phyloP scores from a whole-genome alignment of 1,140 invertebrate species.

The Diuraphis noxia region DNA sequence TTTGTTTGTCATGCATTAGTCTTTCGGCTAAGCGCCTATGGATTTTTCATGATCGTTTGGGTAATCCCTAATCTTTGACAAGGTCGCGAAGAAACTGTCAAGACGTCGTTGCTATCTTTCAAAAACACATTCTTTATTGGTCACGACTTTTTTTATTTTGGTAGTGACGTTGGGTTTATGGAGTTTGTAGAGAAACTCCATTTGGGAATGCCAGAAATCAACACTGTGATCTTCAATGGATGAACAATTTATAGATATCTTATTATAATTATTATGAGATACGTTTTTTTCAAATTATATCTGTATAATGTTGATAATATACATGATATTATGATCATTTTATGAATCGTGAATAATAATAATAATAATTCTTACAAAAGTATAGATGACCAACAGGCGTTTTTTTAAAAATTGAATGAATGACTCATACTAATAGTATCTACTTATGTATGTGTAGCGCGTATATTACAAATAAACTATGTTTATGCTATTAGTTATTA shows the following conservation, averaged over 20 bases:
- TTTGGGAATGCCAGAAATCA: conserved; percentile 19
- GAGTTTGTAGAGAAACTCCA: not conserved
- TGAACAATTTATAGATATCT: not conserved
- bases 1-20: not conserved
- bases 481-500: not conserved
- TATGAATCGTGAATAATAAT: not conserved
- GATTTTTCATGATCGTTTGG: conserved; percentile 34
- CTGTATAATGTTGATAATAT: not conserved
- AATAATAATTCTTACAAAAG: not conserved
- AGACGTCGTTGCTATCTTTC: not conserved
- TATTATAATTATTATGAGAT: not conserved
- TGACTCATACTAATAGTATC: not conserved
- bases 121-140: conserved; percentile 36
- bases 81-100: conserved; percentile 31
- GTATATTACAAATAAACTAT: not conserved
- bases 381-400: not conserved
- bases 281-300: not conserved
- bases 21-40: not conserved
- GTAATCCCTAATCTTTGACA: conserved; percentile 36
- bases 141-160: conserved; percentile 38
- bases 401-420: not conserved
- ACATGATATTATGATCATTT: not conserved
- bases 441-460: not conserved
- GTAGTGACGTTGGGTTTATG: conserved; percentile 12
- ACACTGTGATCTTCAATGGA: not conserved